Percentiles rank a stretch among this genome's conserved stretches.
Evolutionary conservation across 2,888 invertebrate genomes (phyloP).

Genomic region (Zhengitettix transpicula): DNA sequence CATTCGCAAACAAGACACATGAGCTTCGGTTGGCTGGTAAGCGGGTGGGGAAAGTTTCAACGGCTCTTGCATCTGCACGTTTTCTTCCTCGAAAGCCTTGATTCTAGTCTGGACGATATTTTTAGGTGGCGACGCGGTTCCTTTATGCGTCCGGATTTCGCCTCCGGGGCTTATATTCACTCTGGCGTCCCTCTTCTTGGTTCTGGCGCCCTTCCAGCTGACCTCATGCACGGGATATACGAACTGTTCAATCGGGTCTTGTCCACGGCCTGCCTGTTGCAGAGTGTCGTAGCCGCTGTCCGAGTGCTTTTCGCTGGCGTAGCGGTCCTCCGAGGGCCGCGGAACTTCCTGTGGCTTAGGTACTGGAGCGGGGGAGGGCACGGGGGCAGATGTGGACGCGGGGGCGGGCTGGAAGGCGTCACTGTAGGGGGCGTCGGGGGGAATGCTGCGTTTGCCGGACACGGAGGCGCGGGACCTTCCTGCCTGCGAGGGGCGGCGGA

Average conservation of each 20-base stretch:
- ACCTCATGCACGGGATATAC: slow-evolving; percentile 3
- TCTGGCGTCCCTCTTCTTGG: slow-evolving; percentile 17
- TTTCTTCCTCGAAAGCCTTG: slow-evolving; percentile 15
- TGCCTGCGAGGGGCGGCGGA: slow-evolving; percentile 25
- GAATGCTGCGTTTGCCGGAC: not conserved
- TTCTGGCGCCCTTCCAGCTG: not conserved
- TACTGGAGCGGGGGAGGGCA: not conserved
- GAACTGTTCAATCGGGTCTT: not conserved
- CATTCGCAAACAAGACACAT: slow-evolving; percentile 21
- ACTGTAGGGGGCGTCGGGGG: not conserved
- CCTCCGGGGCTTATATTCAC: slow-evolving; percentile 16
- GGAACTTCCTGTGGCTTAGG: slow-evolving; percentile 8
- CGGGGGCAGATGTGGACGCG: slow-evolving; percentile 2
- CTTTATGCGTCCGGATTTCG: not conserved
- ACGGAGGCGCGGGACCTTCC: slow-evolving; percentile 8
- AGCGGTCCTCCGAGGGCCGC: slow-evolving; percentile 1
- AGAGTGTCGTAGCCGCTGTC: slow-evolving; percentile 23
- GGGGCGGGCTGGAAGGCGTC: slow-evolving; percentile 6
- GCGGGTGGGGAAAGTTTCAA: slow-evolving; percentile 23
- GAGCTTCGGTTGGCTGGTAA: slow-evolving; percentile 25
- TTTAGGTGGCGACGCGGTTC: slow-evolving; percentile 15
- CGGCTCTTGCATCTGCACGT: slow-evolving; percentile 24
- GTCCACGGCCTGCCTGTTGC: too few relatives aligned
- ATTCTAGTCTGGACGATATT: slow-evolving; percentile 23
- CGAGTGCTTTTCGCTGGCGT: slow-evolving; percentile 12